These are phyloP conservation scores for Limonius californicus DNA, from an alignment of 1,140 invertebrate genomes.

Conservation along the genomic window DNA sequence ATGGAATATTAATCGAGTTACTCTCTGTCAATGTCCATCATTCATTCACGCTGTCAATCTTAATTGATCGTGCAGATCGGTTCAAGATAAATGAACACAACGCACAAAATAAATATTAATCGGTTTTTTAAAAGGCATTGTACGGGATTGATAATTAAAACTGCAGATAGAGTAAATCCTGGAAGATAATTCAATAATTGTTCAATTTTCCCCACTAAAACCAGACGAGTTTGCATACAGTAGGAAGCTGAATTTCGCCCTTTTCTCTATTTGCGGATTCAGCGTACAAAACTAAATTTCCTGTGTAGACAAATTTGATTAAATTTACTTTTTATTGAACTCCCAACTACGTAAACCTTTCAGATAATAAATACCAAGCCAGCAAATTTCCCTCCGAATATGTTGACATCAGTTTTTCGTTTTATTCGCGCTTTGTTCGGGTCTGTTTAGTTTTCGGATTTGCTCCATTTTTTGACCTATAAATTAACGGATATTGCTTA, in stretches of 20 bases:
- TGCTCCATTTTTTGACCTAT: background rate
- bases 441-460: background rate
- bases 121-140: background rate
- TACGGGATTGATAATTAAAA: background rate
- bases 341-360: background rate
- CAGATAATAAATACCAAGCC: background rate
- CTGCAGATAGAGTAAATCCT: background rate
- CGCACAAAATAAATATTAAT: background rate
- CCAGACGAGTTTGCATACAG: too few species aligned
- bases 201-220: too few species aligned
- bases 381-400: background rate
- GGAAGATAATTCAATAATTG: background rate
- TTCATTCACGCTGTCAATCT: background rate
- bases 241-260: background rate
- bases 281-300: background rate
- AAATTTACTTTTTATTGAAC: background rate
- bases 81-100: background rate
- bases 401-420: background rate
- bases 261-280: background rate
- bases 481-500: background rate
- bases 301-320: background rate
- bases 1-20: too few species aligned
- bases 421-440: background rate
- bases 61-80: background rate
- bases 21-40: background rate